Conservation (phyloP, 2,888 invertebrate species). For the Leptopilina syphax region DNA sequence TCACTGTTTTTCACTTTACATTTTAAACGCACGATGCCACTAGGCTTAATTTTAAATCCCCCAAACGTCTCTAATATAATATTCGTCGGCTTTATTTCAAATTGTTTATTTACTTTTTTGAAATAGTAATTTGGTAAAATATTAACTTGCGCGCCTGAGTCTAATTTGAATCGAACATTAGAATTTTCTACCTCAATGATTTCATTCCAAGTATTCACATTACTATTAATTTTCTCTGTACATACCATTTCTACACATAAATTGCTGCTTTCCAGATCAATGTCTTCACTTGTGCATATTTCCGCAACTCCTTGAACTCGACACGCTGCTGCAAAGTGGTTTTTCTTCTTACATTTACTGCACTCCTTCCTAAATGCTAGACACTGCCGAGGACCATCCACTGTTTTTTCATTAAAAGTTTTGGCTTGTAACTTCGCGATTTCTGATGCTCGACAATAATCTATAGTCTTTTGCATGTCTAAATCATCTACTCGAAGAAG, state of each 20-base stretch:
- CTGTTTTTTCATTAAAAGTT: too few species aligned
- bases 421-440: too few species aligned
- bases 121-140: constrained; percentile 24
- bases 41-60: not conserved
- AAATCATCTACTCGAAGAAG: too few species aligned
- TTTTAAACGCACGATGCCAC: not conserved
- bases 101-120: constrained; percentile 10
- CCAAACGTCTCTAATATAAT: constrained; percentile 21
- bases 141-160: constrained; percentile 9
- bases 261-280: too few species aligned
- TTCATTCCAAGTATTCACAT: constrained; percentile 12
- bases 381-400: not conserved
- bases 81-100: constrained; percentile 9
- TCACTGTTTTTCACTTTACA: not conserved
- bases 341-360: not conserved
- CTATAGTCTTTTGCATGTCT: too few species aligned
- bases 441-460: too few species aligned
- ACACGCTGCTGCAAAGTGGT: constrained; percentile 14
- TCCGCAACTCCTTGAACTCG: constrained; percentile 2
- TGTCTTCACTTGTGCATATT: not conserved
- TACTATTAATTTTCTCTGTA: not conserved
- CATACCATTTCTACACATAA: not conserved
- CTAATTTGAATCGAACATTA: constrained; percentile 11
- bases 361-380: constrained; percentile 9
- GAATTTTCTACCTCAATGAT: constrained; percentile 3